Evolutionary conservation across 2,113 vertebrate genomes (phyloP).

Genomic region (Sphyrna mokarran): DNA sequence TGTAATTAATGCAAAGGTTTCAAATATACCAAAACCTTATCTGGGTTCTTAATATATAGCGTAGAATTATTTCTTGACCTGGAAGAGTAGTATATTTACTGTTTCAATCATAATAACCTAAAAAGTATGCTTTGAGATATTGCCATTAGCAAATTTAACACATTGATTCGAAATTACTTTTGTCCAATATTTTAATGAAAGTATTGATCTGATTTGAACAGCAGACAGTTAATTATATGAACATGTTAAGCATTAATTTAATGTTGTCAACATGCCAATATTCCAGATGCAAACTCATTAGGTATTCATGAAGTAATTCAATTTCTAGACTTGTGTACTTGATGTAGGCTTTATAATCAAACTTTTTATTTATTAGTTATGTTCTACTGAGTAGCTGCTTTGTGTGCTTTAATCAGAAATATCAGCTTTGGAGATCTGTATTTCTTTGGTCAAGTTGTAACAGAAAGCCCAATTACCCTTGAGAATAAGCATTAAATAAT

Average conservation of each 20-base stretch:
- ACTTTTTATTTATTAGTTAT: neutral
- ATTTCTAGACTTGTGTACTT: neutral
- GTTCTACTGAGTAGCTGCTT: neutral
- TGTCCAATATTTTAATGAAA: neutral
- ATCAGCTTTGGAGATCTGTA: neutral
- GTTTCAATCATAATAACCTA: neutral
- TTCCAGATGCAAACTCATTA: neutral
- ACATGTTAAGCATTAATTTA: neutral
- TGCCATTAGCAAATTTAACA: neutral
- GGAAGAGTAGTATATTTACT: neutral
- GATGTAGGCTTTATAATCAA: neutral
- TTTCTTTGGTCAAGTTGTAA: neutral
- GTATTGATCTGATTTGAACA: neutral
- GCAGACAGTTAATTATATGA: neutral
- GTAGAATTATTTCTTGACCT: neutral
- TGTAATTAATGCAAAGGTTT: conserved; percentile 33
- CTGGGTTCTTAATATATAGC: neutral
- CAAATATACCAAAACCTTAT: neutral
- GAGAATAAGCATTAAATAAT: conserved; percentile 12
- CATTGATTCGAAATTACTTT: neutral
- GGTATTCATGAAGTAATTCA: neutral
- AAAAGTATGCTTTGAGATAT: neutral
- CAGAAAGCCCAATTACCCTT: neutral
- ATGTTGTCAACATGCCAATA: neutral
- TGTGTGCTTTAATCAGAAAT: neutral